These are phyloP conservation scores for Heteromormyrus szaboi DNA, from an alignment of 2,797 vertebrate genomes.

Conservation along the genomic window DNA sequence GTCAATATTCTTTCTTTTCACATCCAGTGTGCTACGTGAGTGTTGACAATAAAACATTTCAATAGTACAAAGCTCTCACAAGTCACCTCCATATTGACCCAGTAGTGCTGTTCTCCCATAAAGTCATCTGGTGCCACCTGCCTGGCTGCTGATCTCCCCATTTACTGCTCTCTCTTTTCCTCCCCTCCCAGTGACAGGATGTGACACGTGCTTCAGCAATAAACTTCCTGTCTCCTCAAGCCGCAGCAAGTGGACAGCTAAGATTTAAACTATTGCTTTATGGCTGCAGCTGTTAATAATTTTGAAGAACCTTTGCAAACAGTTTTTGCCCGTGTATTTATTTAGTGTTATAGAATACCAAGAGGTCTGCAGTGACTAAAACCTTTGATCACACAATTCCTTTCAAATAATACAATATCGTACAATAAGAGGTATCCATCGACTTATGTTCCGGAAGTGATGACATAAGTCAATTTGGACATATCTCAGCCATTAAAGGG, in stretches of 20 bases:
- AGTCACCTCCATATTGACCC: not conserved
- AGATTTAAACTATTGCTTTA: not conserved
- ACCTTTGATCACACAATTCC: not conserved
- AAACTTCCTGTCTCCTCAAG: not conserved
- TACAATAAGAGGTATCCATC: not conserved
- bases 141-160: not conserved
- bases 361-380: not conserved
- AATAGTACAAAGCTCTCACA: not conserved
- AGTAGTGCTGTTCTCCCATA: not conserved
- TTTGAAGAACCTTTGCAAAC: not conserved
- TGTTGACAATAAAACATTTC: not conserved
- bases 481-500: not conserved
- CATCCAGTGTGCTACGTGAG: not conserved
- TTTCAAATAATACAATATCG: not conserved
- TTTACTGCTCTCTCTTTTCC: not conserved
- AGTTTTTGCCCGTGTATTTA: constrained; percentile 16
- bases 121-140: not conserved
- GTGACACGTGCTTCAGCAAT: not conserved
- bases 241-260: not conserved
- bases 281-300: not conserved
- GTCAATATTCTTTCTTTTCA: not conserved
- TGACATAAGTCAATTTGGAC: not conserved
- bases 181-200: not conserved
- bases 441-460: not conserved
- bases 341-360: not conserved